A percentile compares a stretch with the other conserved stretches of the same genome.
These are phyloP conservation scores for Diplosoma virens DNA, from an alignment of 23 tunicate species.

Conservation along the genomic window DNA sequence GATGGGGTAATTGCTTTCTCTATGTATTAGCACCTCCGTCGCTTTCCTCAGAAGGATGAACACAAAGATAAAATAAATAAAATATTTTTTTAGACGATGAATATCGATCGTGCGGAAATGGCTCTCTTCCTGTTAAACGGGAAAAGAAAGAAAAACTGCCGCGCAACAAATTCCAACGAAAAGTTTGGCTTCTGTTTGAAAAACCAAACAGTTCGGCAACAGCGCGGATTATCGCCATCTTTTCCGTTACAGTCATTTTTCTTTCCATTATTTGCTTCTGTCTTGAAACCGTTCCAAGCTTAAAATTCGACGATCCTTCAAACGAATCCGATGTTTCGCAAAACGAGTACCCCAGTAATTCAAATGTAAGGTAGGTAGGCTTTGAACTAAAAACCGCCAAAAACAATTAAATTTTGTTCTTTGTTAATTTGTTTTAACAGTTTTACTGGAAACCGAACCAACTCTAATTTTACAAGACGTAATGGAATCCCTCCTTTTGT, in stretches of 20 bases:
- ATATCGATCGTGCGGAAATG: conserved; percentile 27
- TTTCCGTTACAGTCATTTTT: conserved; percentile 67
- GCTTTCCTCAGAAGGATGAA: not conserved
- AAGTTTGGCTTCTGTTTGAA: conserved; percentile 82
- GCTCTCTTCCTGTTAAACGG: conserved; percentile 1
- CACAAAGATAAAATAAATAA: not conserved
- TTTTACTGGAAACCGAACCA: no score
- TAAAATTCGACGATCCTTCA: no score
- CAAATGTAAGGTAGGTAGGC: no score
- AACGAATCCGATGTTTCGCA: no score
- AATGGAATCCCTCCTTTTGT: no score
- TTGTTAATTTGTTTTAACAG: no score
- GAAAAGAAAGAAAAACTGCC: conserved; percentile 60
- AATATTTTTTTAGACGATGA: conserved; percentile 57
- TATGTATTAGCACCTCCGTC: not conserved
- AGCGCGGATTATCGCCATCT: conserved; percentile 77
- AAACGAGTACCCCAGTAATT: no score
- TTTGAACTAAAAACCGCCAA: no score
- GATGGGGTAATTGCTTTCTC: no score
- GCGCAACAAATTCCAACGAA: conserved; percentile 45
- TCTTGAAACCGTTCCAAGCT: conserved; percentile 77
- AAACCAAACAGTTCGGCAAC: conserved; percentile 83
- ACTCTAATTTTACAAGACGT: no score
- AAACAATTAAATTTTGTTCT: no score
- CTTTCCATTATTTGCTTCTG: conserved; percentile 88